Evolutionary conservation across 92 coral and sea anemone species (phyloP).

Genomic region (Palythoa grandis): DNA sequence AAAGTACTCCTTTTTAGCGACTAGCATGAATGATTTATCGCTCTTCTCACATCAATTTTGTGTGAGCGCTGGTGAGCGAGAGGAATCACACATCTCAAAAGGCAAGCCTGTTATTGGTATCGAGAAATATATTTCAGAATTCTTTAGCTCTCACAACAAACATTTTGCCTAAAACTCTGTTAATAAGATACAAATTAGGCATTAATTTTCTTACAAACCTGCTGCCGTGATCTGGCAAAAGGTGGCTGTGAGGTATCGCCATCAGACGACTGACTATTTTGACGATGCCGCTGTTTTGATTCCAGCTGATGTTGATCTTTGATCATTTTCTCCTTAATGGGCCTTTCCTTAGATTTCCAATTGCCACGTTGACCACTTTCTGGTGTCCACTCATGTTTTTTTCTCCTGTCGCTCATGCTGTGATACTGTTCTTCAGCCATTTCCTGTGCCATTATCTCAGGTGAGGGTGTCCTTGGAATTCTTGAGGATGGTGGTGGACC

Average conservation of each 20-base stretch:
- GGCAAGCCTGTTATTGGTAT: too few relatives aligned
- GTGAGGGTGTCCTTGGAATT: slow-evolving; percentile 21
- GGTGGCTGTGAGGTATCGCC: not conserved
- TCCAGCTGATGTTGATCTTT: slow-evolving; percentile 13
- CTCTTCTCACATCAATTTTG: too few relatives aligned
- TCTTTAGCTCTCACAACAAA: too few relatives aligned
- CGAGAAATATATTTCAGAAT: not conserved
- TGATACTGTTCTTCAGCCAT: slow-evolving; percentile 1
- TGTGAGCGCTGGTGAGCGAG: not conserved
- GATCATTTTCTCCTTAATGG: not conserved
- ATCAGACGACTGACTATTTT: slow-evolving; percentile 27
- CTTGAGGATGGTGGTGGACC: not conserved
- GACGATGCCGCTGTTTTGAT: slow-evolving; percentile 20
- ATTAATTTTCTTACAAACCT: slow-evolving; percentile 8
- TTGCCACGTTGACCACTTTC: slow-evolving; percentile 28
- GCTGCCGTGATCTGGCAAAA: slow-evolving; percentile 7
- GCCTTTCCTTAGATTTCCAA: slow-evolving; percentile 26
- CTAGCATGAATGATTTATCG: too few relatives aligned
- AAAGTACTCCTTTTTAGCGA: too few relatives aligned
- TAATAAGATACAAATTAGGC: not conserved
- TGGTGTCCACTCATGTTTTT: slow-evolving; percentile 20
- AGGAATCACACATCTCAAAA: too few relatives aligned
- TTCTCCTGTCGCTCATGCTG: slow-evolving; percentile 16
- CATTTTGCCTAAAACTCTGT: not conserved
- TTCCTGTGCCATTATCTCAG: slow-evolving; percentile 7